A percentile compares a stretch with the other conserved stretches of the same genome.
These are phyloP conservation scores for Pipistrellus pygmaeus DNA, from an alignment of 2,797 vertebrate genomes.

Conservation along the genomic window DNA sequence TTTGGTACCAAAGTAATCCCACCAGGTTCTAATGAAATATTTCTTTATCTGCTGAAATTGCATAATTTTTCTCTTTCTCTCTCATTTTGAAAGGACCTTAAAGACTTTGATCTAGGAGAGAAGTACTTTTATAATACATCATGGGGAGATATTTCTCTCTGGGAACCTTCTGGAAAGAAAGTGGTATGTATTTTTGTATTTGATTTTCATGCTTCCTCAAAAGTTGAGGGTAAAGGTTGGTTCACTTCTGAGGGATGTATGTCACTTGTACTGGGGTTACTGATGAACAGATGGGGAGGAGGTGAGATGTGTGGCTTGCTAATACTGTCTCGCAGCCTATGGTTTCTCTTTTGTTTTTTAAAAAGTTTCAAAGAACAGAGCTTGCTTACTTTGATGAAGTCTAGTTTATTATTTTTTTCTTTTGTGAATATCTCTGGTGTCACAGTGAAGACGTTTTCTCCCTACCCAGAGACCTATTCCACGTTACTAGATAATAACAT, in stretches of 20 bases:
- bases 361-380: not conserved
- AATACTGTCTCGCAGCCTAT: not conserved
- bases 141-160: slow-evolving; percentile 95
- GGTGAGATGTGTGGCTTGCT: not conserved
- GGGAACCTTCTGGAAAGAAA: slow-evolving; percentile 90
- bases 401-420: not conserved
- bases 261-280: not conserved
- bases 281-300: not conserved
- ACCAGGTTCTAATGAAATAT: not conserved
- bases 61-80: slow-evolving; percentile 74
- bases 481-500: not conserved
- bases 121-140: slow-evolving; percentile 92
- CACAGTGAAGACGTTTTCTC: not conserved
- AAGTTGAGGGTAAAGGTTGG: not conserved
- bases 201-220: slow-evolving; percentile 30
- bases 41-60: slow-evolving; percentile 34
- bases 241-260: not conserved
- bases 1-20: not conserved
- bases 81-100: slow-evolving; percentile 89
- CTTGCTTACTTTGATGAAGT: not conserved
- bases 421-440: not conserved
- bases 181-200: slow-evolving; percentile 86
- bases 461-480: not conserved
- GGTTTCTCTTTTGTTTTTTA: not conserved
- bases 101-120: slow-evolving; percentile 92